A percentile compares a stretch with the other conserved stretches of the same genome.
These are phyloP conservation scores for Vicugna pacos DNA, from an alignment of 2,113 vertebrate genomes.

Conservation along the genomic window DNA sequence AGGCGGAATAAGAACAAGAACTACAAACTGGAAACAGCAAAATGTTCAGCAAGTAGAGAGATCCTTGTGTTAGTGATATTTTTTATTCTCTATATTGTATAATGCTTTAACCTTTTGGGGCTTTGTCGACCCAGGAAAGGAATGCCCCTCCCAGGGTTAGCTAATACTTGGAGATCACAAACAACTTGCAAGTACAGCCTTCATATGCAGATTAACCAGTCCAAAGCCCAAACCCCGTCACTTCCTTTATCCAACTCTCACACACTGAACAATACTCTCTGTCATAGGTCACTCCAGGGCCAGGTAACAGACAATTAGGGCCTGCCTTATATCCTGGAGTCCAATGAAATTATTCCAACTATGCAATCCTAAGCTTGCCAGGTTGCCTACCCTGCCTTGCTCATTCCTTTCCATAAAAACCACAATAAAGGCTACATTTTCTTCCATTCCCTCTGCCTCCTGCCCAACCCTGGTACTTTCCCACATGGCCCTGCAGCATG, in stretches of 20 bases:
- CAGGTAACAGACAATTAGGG: not conserved
- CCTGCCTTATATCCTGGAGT: too few species aligned
- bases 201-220: not conserved
- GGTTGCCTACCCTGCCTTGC: not conserved
- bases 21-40: not conserved
- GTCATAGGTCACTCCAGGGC: not conserved
- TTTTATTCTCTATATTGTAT: not conserved
- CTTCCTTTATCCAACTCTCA: not conserved
- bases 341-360: not conserved
- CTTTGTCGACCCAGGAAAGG: not conserved
- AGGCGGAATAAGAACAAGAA: not conserved
- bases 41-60: not conserved
- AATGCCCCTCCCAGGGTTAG: not conserved
- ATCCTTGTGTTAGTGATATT: not conserved
- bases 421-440: not conserved
- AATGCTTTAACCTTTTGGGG: not conserved
- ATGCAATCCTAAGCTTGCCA: not conserved
- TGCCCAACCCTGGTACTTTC: not conserved
- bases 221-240: not conserved
- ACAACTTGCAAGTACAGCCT: not conserved
- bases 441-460: too few species aligned
- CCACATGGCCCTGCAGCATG: rapidly evolving
- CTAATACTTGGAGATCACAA: not conserved
- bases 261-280: not conserved
- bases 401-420: not conserved